These are phyloP conservation scores for Tenthredo livida DNA, from an alignment of 2,888 invertebrate genomes.

Conservation along the genomic window DNA sequence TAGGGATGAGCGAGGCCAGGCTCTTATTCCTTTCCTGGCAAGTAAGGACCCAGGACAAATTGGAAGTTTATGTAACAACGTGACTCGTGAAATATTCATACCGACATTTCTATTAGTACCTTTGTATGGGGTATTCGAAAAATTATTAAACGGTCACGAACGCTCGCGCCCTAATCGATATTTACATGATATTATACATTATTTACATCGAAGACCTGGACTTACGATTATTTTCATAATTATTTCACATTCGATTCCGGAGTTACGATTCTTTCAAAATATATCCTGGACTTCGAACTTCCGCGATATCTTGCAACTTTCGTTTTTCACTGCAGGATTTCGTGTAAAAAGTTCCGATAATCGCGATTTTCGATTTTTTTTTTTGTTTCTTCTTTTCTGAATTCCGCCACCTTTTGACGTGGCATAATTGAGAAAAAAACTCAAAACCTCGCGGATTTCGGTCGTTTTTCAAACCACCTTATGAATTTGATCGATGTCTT, in stretches of 20 bases:
- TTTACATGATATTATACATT: background rate
- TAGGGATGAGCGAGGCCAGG: slow-evolving; percentile 12
- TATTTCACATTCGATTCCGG: background rate
- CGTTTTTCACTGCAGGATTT: no score
- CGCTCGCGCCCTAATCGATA: background rate
- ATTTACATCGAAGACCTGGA: background rate
- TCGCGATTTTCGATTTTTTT: no score
- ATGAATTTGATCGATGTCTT: slow-evolving; percentile 7
- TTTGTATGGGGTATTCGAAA: background rate
- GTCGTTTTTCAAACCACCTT: background rate
- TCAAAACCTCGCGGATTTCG: background rate
- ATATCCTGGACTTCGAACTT: background rate
- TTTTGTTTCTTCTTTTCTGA: no score
- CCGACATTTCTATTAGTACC: slow-evolving; percentile 5
- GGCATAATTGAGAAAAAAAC: background rate
- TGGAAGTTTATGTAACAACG: slow-evolving; percentile 23
- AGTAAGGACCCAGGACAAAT: slow-evolving; percentile 10
- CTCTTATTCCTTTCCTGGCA: slow-evolving; percentile 20
- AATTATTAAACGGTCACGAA: slow-evolving; percentile 3
- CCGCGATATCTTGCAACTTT: background rate
- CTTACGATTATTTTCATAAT: background rate
- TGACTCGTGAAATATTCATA: slow-evolving; percentile 31
- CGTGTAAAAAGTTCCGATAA: no score
- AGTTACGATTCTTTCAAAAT: background rate
- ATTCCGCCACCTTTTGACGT: no score